A percentile compares a stretch with the other conserved stretches of the same genome.
Conservation (phyloP, 2,797 vertebrate genomes). For the Phataginus tricuspis region DNA sequence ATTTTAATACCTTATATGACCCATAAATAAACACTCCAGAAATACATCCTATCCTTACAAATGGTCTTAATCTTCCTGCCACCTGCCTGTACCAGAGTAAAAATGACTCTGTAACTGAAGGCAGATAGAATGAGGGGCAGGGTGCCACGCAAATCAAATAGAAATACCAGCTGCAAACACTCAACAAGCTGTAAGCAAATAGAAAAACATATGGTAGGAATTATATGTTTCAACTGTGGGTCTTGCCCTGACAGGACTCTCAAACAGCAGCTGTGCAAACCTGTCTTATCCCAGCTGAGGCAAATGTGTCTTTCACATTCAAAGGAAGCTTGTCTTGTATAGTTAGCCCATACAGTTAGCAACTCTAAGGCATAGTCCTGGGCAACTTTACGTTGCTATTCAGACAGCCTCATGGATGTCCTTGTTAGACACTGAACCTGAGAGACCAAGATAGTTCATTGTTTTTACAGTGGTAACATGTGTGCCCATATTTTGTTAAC, state of each 20-base stretch:
- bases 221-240: background rate
- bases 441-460: background rate
- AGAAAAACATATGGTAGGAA: background rate
- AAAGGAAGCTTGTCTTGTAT: background rate
- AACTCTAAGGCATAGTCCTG: background rate
- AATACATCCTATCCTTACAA: background rate
- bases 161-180: background rate
- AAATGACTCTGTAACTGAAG: background rate
- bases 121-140: constrained; percentile 14
- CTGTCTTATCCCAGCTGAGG: background rate
- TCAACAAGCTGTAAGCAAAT: background rate
- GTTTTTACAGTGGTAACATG: background rate
- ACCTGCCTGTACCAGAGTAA: background rate
- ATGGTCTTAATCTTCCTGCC: background rate
- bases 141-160: background rate
- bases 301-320: background rate
- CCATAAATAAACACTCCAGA: background rate
- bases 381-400: background rate
- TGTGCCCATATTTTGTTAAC: background rate
- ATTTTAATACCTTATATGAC: background rate
- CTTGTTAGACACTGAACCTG: background rate
- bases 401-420: background rate
- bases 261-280: background rate
- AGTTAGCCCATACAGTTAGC: background rate
- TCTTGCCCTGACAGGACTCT: background rate